Percentiles rank a stretch among this genome's conserved stretches.
These are phyloP conservation scores for Pogonocherus hispidulus DNA, from an alignment of 2,888 invertebrate species.

Conservation along the genomic window DNA sequence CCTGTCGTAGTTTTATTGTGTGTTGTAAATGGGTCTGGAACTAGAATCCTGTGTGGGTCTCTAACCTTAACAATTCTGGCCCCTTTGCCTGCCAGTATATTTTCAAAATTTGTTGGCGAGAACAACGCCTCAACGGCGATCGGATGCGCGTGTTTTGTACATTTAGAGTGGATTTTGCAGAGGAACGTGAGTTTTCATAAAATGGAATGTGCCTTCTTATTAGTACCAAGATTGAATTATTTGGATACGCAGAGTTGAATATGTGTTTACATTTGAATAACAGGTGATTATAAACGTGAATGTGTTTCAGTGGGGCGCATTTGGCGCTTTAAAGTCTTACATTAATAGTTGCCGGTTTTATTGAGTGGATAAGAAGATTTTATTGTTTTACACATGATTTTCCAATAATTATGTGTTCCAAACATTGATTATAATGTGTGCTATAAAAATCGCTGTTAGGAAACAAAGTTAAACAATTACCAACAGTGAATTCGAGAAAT, in stretches of 20 bases:
- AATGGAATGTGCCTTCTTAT: slow-evolving; percentile 21
- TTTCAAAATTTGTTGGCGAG: slow-evolving; percentile 54
- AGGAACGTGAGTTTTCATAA: slow-evolving; percentile 24
- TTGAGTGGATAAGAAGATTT: slow-evolving; percentile 7
- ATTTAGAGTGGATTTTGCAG: slow-evolving; percentile 10
- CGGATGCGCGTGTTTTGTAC: slow-evolving; percentile 36
- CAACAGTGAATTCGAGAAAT: too few relatives aligned
- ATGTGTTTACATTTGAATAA: slow-evolving; percentile 56
- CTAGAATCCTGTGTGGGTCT: slow-evolving; percentile 61
- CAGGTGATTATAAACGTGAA: slow-evolving; percentile 50
- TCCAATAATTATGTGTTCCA: too few relatives aligned
- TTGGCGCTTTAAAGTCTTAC: slow-evolving; percentile 20
- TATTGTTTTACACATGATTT: too few relatives aligned
- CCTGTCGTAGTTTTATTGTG: slow-evolving; percentile 65
- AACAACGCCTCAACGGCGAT: slow-evolving; percentile 40
- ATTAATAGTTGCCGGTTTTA: slow-evolving; percentile 18
- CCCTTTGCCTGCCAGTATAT: slow-evolving; percentile 55
- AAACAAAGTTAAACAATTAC: too few relatives aligned
- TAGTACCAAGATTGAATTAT: not conserved
- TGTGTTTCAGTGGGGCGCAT: slow-evolving; percentile 32
- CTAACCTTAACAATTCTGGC: slow-evolving; percentile 56
- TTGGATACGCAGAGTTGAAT: slow-evolving; percentile 30
- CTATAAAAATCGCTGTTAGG: too few relatives aligned
- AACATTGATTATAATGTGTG: too few relatives aligned
- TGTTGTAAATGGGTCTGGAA: slow-evolving; percentile 62